Evolutionary conservation across 2,888 invertebrate species (phyloP).

Genomic region (Euzophera pinguis): DNA sequence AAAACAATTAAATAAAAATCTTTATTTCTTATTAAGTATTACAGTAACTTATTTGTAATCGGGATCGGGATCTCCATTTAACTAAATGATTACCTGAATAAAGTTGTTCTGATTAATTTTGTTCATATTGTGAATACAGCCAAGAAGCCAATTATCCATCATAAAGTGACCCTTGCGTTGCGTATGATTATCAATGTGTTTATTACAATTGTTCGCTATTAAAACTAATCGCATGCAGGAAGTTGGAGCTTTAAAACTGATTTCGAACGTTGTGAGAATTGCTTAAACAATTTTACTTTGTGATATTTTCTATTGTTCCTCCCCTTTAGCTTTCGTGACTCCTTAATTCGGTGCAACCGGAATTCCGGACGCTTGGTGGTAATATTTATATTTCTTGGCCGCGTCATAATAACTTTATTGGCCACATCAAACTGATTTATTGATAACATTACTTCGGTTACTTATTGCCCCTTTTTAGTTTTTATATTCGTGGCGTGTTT

Average conservation of each 20-base stretch:
- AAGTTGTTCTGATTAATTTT: too few species aligned
- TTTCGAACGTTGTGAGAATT: neutral
- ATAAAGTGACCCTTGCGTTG: too few species aligned
- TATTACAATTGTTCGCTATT: too few species aligned
- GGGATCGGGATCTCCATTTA: too few species aligned
- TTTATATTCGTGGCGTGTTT: neutral
- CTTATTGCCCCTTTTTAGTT: neutral
- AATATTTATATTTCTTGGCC: too few species aligned
- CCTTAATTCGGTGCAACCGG: neutral
- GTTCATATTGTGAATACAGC: too few species aligned
- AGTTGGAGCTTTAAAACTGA: neutral
- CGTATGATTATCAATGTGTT: too few species aligned
- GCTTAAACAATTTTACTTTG: neutral
- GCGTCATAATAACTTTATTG: slow-evolving; percentile 4
- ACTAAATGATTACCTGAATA: too few species aligned
- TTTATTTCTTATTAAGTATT: too few species aligned
- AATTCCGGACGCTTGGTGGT: neutral
- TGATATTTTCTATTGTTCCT: slow-evolving; percentile 1
- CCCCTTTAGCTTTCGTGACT: slow-evolving; percentile 12
- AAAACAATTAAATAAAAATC: too few species aligned
- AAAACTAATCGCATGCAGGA: neutral
- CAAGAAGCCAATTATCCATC: too few species aligned
- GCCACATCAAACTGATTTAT: slow-evolving; percentile 1
- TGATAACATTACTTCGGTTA: slow-evolving; percentile 7
- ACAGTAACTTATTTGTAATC: too few species aligned